Base-by-base conservation (phyloP, 2,113 vertebrate genomes). In the Ochotona princeps region DNA sequence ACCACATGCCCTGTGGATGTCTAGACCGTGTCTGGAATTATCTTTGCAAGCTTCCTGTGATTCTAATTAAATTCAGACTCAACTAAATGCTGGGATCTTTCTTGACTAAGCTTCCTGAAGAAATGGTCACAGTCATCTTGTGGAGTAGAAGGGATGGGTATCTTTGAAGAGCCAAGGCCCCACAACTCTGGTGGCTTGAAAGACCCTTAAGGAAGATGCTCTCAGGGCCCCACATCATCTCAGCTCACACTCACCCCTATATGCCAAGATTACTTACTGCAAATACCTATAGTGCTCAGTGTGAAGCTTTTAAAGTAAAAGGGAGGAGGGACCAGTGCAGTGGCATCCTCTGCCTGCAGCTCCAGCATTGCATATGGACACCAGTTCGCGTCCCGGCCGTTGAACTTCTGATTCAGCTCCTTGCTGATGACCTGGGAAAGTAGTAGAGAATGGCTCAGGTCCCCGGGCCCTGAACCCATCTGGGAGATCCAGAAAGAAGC, bases 21-120 rank as follows among this genome's bases (percentile, higher is more conserved):
- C 57, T 78, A 21, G 23, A 65, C 32, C 20, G 54, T 89, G 61
- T 72, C 66, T 84, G 47, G 57, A 94, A 83, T 89, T 57, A 83
- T 86, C 75, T 92, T 93, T 88, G 80, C 51, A 70, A 82, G 82
- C 67, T 78, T 51, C 15, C n/a, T 73, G 65, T 85, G 63, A 49
- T 87, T 81, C 47, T 38, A 69, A 38, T 86, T 25, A 69, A 92
- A 83, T 28, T 65, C 15, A 85, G 88, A 66, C 83, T 87, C 66
- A 96, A 93, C 3, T 74, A 65, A 87, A 86, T 67, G 66, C 78
- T 83, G 44, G 79, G 79, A 47, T 89, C 47, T 60, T 72, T 81
- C 73, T 85, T 69, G 49, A 75, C 44, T 38, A 65, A 94, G n/a
- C 76, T 83, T 80, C 63, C 35, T 44, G 28, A 69, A 89, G 54